Evolutionary conservation across 2,888 invertebrate genomes (phyloP).

Genomic region (Nymphalis c-album): DNA sequence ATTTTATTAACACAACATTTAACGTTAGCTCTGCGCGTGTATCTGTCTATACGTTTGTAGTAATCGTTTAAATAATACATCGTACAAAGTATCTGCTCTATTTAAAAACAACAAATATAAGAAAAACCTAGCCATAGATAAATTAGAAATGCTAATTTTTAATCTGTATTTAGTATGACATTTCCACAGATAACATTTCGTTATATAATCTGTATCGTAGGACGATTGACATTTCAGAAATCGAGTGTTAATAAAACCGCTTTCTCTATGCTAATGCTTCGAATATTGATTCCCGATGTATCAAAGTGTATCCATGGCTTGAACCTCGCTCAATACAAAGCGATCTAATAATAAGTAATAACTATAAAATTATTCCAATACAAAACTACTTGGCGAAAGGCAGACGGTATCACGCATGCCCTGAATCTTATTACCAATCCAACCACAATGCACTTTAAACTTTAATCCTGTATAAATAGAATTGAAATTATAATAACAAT

Average conservation of each 20-base stretch:
- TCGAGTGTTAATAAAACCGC: constrained; percentile 5
- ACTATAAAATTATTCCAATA: constrained; percentile 79
- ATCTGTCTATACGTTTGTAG: background rate
- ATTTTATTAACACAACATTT: background rate
- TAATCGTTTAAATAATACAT: background rate
- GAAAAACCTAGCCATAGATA: background rate
- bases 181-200: constrained; percentile 14
- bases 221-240: constrained; percentile 1
- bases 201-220: background rate
- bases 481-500: constrained; percentile 41
- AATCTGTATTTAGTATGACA: background rate
- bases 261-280: constrained; percentile 41
- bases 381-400: constrained; percentile 77
- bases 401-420: constrained; percentile 72
- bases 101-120: background rate
- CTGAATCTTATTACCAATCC: constrained; percentile 67
- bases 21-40: background rate
- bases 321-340: constrained; percentile 51
- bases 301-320: constrained; percentile 30
- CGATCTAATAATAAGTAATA: constrained; percentile 73
- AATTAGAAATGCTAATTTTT: constrained; percentile 4
- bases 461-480: constrained; percentile 45
- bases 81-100: too few species aligned
- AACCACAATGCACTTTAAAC: constrained; percentile 44
- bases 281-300: constrained; percentile 34